These are phyloP conservation scores for Epicauta chinensis DNA, from an alignment of 1,140 invertebrate genomes.

Conservation along the genomic window DNA sequence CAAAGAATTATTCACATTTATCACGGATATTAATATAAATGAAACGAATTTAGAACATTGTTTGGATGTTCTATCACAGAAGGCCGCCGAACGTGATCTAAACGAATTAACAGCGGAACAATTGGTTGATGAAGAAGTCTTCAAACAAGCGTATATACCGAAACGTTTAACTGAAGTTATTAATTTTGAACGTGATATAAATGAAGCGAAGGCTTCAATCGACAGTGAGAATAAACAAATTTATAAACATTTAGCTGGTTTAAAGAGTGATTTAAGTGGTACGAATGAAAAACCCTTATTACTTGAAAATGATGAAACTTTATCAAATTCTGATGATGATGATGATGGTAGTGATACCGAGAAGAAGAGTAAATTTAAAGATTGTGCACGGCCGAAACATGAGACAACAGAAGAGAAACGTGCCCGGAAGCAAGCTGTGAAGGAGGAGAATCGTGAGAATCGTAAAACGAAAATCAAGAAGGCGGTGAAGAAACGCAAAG, in stretches of 20 bases:
- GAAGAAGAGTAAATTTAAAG: slow-evolving; percentile 56
- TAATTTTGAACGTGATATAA: slow-evolving; percentile 85
- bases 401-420: slow-evolving; percentile 85
- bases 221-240: slow-evolving; percentile 56
- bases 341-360: slow-evolving; percentile 42
- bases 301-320: slow-evolving; percentile 41
- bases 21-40: slow-evolving; percentile 83
- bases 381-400: slow-evolving; percentile 67
- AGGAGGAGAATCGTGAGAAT: slow-evolving; percentile 85
- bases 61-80: slow-evolving; percentile 64
- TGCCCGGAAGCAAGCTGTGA: slow-evolving; percentile 76
- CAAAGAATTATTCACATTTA: slow-evolving; percentile 92
- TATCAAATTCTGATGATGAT: slow-evolving; percentile 45
- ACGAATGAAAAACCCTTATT: slow-evolving; percentile 55
- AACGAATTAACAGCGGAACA: slow-evolving; percentile 17
- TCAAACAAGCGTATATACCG: slow-evolving; percentile 92
- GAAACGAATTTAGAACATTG: slow-evolving; percentile 77
- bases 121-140: slow-evolving; percentile 75
- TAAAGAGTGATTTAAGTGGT: slow-evolving; percentile 73
- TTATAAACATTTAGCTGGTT: slow-evolving; percentile 79
- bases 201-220: slow-evolving; percentile 61
- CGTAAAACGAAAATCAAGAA: slow-evolving; percentile 91
- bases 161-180: slow-evolving; percentile 88
- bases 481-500: slow-evolving; percentile 88
- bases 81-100: slow-evolving; percentile 58